Base-by-base conservation (phyloP, 2,113 vertebrate species). In the Syngnathus typhle region DNA sequence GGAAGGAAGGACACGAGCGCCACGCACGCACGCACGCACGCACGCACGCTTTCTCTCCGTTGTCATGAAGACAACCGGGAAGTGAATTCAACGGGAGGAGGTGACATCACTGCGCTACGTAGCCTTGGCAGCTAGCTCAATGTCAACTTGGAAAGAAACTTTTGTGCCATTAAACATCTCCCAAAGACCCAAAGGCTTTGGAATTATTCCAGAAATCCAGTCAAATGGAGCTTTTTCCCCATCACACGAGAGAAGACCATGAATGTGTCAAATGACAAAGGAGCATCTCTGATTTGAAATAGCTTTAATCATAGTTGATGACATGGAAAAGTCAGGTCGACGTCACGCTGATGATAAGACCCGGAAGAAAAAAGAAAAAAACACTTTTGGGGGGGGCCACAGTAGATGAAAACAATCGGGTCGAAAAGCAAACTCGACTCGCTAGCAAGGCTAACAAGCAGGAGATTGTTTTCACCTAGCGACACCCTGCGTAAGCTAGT, bases 301-400 rank as follows among this genome's bases (percentile, higher is more conserved):
- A 44, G 1, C 54, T 51, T 77, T 73, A 76, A 79, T 78, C 80
- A 83, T 82, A 67, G 72, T 65, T 72, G 70, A 84, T 71, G 70
- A 84, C 65, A 63, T 65, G 83, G 84, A 77, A 82, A 87, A 80
- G 80, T 65, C 56, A 86, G 77, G 82, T 82, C 80, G 68, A 72
- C 62, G 67, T 64, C 74, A 77, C 38, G 62, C 54, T 63, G 19
- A 70, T 71, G 69, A 67, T 37, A 65, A 79, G n/a, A 79, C 6
- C 47, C 3, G 37, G 49, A 68, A 64, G 19, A 36, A 52, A 54
- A 16, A 60, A 47, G 27, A 38, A 21, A 32, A 9, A 36, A 27
- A 9, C 36, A 2, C 5, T 21, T 41, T 21, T n/a, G n/a, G n/a
- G 59, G n/a, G 18, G 59, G 19, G 18, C 58, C 8, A 60, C 58